These are phyloP conservation scores for Lates japonicus DNA, from an alignment of 2,797 vertebrate species.

Conservation along the genomic window DNA sequence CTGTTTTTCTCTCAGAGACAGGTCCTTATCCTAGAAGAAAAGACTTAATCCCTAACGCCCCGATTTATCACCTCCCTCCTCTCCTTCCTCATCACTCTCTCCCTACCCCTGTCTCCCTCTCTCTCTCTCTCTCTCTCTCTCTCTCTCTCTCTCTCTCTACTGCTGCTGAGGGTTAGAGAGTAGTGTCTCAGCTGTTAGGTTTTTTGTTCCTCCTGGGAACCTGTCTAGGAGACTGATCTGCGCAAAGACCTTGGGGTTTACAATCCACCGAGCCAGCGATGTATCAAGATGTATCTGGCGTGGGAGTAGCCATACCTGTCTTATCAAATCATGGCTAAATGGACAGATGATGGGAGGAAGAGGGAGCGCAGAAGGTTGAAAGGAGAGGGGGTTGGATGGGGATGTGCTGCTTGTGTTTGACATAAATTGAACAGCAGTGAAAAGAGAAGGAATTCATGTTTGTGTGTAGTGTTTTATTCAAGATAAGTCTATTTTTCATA, in stretches of 20 bases:
- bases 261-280: constrained; percentile 63
- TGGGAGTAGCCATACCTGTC: constrained; percentile 79
- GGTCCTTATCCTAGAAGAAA: constrained; percentile 81
- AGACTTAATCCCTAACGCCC: constrained; percentile 80
- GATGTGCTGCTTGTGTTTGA: constrained; percentile 28
- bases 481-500: constrained; percentile 2
- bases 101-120: background rate
- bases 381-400: constrained; percentile 6
- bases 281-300: constrained; percentile 77
- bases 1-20: constrained; percentile 74
- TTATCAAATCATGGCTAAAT: constrained; percentile 73
- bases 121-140: constrained; percentile 31
- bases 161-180: constrained; percentile 74
- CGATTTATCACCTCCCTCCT: constrained; percentile 58
- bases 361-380: constrained; percentile 38
- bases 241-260: constrained; percentile 78
- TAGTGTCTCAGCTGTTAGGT: constrained; percentile 79
- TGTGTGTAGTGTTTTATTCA: constrained; percentile 26
- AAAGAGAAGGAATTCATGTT: constrained; percentile 38
- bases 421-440: constrained; percentile 47
- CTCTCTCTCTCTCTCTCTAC: constrained; percentile 46
- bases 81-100: constrained; percentile 27
- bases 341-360: constrained; percentile 68
- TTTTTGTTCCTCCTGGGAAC: constrained; percentile 83
- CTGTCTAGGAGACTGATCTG: constrained; percentile 81